Evolutionary conservation across 2,888 invertebrate species (phyloP).

Genomic region (Scotopteryx bipunctaria): DNA sequence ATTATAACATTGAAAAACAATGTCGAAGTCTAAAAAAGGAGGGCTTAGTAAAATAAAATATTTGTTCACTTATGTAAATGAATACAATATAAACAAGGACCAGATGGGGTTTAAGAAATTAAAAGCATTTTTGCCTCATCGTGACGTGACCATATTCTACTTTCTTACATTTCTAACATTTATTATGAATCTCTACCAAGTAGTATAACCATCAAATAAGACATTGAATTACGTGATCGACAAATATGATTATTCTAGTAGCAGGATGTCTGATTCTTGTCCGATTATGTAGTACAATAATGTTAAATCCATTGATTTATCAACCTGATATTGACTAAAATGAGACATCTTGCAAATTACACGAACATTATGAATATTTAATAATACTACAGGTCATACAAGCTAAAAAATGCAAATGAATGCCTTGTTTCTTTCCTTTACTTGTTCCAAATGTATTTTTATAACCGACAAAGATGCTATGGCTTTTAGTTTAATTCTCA

Average conservation of each 20-base stretch:
- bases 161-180: not conserved
- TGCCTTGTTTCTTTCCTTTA: slow-evolving; percentile 31
- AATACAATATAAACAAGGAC: not conserved
- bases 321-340: not conserved
- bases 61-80: not conserved
- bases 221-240: not conserved
- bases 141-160: not conserved
- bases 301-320: not conserved
- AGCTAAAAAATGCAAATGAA: slow-evolving; percentile 29
- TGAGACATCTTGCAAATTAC: not conserved
- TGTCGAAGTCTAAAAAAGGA: too few relatives aligned
- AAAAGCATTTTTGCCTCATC: not conserved
- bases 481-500: too few relatives aligned
- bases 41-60: not conserved
- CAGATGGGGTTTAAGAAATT: not conserved
- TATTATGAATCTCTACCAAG: not conserved
- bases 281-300: too few relatives aligned
- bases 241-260: not conserved
- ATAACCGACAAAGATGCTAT: not conserved
- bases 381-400: slow-evolving; percentile 4
- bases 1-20: too few relatives aligned
- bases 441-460: slow-evolving; percentile 10
- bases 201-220: not conserved
- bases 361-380: not conserved
- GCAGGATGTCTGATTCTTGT: not conserved